These are phyloP conservation scores for Coenonympha arcania DNA, from an alignment of 2,888 invertebrate species.

Conservation along the genomic window DNA sequence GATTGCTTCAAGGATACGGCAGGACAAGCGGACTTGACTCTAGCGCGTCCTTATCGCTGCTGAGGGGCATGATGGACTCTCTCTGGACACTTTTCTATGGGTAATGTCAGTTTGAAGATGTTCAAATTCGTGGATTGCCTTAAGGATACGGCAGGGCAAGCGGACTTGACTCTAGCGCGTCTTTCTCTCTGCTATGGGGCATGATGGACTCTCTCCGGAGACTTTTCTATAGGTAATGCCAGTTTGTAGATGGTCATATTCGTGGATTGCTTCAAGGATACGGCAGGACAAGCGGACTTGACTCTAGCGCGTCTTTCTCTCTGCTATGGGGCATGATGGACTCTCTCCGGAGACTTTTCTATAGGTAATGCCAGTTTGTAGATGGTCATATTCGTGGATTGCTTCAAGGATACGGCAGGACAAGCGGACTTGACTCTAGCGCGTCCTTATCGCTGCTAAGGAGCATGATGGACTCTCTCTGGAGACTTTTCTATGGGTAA, in stretches of 20 bases:
- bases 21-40: too few relatives aligned
- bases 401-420: slow-evolving; percentile 85
- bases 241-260: slow-evolving; percentile 85
- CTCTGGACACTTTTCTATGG: not conserved
- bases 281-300: slow-evolving; percentile 83
- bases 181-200: too few relatives aligned
- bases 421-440: slow-evolving; percentile 76
- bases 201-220: not conserved
- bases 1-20: too few relatives aligned
- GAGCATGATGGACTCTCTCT: slow-evolving; percentile 48
- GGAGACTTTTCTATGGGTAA: slow-evolving; percentile 55
- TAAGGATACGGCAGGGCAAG: too few relatives aligned
- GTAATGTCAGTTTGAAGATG: slow-evolving; percentile 84
- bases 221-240: slow-evolving; percentile 78
- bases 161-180: too few relatives aligned
- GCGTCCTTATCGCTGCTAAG: slow-evolving; percentile 54
- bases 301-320: slow-evolving; percentile 54
- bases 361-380: too few relatives aligned
- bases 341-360: slow-evolving; percentile 47
- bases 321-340: slow-evolving; percentile 49
- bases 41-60: too few relatives aligned
- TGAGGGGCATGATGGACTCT: too few relatives aligned
- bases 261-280: slow-evolving; percentile 85
- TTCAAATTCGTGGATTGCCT: too few relatives aligned
- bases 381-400: slow-evolving; percentile 85